A percentile compares a stretch with the other conserved stretches of the same genome.
Conservation (phyloP, 2,888 invertebrate genomes). For the Julus scanicus region DNA sequence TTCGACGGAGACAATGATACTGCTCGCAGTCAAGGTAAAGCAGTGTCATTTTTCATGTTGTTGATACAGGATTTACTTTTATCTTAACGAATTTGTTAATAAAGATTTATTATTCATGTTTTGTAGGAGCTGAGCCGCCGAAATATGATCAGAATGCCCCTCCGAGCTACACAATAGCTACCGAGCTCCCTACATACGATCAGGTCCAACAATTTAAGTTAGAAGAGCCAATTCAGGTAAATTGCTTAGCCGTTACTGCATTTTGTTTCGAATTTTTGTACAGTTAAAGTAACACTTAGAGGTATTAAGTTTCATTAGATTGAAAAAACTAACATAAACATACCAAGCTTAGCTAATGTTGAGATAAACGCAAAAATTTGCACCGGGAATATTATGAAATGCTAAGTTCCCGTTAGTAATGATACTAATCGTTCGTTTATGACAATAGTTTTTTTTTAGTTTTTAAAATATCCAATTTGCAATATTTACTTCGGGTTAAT, state of each 20-base stretch:
- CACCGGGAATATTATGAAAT: no score
- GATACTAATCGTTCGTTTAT: no score
- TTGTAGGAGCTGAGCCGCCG: slow-evolving; percentile 22
- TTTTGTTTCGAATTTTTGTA: not conserved
- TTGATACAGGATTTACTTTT: no score
- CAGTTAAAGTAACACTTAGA: no score
- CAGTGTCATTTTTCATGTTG: not conserved
- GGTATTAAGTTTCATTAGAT: no score
- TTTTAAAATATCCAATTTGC: no score
- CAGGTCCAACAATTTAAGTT: slow-evolving; percentile 89
- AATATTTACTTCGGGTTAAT: no score
- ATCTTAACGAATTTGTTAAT: not conserved
- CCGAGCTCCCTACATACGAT: slow-evolving; percentile 89
- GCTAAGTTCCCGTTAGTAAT: no score
- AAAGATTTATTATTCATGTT: not conserved
- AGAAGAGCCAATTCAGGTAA: slow-evolving; percentile 66
- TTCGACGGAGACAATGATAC: not conserved
- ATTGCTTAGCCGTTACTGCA: slow-evolving; percentile 22
- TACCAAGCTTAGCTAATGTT: no score
- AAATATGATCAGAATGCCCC: slow-evolving; percentile 51
- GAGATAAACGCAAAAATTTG: no score
- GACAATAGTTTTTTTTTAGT: no score
- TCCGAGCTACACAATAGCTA: slow-evolving; percentile 67
- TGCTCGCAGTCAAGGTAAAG: not conserved
- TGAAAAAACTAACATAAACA: no score